Conservation (phyloP, 2,797 vertebrate species). For the Babyrousa celebensis region DNA sequence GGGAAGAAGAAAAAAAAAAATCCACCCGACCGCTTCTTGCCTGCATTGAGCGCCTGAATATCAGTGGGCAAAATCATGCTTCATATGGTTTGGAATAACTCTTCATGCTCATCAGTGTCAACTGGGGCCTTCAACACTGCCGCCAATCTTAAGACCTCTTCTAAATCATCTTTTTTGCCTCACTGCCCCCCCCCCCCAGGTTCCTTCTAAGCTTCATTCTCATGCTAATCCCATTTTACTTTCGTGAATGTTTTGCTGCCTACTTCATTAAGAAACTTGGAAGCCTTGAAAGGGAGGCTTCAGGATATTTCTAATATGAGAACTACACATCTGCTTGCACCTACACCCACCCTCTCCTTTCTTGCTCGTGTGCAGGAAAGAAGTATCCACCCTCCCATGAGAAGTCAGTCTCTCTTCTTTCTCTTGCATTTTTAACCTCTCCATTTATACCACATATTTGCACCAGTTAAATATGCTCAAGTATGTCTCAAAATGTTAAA, state of each 20-base stretch:
- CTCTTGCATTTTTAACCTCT: conserved; percentile 8
- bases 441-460: not conserved
- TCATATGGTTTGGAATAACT: not conserved
- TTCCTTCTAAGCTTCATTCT: not conserved
- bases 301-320: not conserved
- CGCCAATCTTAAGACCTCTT: not conserved
- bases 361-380: not conserved
- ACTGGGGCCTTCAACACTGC: not conserved
- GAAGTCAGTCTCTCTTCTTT: not conserved
- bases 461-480: not conserved
- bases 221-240: not conserved
- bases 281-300: not conserved
- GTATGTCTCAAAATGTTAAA: not conserved
- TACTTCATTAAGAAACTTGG: not conserved
- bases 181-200: no score
- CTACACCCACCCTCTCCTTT: not conserved
- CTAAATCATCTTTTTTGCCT: not conserved
- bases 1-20: not conserved
- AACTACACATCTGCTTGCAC: not conserved
- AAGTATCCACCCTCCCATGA: not conserved
- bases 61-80: not conserved
- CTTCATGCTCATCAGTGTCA: not conserved
- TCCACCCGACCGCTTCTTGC: not conserved
- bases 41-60: not conserved
- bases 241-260: not conserved